phyloP scores from a whole-genome alignment of 2,797 vertebrate genomes.

The Sebastes matsubarae region DNA sequence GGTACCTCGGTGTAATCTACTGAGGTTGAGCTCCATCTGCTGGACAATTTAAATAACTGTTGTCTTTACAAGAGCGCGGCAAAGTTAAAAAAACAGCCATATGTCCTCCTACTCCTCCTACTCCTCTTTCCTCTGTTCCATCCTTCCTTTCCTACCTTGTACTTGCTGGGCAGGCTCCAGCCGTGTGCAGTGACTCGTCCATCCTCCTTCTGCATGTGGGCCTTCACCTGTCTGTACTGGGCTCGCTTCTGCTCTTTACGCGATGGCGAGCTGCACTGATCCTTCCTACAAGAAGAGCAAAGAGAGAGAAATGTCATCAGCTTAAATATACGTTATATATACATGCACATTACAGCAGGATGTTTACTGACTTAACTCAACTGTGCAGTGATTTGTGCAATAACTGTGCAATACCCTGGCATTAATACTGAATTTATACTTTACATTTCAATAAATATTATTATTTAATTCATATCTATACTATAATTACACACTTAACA shows the following conservation, averaged over 20 bases:
- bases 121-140: background rate
- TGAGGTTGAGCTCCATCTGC: background rate
- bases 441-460: no score
- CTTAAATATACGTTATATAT: background rate
- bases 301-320: background rate
- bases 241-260: slow-evolving; percentile 96
- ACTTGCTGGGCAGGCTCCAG: slow-evolving; percentile 93
- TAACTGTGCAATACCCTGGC: no score
- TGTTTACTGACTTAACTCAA: no score
- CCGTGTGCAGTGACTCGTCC: slow-evolving; percentile 93
- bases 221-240: slow-evolving; percentile 96
- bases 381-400: no score
- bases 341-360: background rate
- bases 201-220: slow-evolving; percentile 95
- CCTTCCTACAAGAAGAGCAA: slow-evolving; percentile 63
- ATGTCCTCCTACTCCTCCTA: background rate
- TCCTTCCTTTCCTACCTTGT: slow-evolving; percentile 66
- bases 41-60: background rate
- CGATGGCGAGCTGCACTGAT: slow-evolving; percentile 79
- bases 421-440: no score
- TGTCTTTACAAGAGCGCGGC: background rate
- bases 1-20: background rate
- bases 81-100: background rate
- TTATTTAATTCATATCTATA: no score
- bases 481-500: no score